phyloP scores from a whole-genome alignment of 2,797 vertebrate species.

The Eulemur rubriventer region DNA sequence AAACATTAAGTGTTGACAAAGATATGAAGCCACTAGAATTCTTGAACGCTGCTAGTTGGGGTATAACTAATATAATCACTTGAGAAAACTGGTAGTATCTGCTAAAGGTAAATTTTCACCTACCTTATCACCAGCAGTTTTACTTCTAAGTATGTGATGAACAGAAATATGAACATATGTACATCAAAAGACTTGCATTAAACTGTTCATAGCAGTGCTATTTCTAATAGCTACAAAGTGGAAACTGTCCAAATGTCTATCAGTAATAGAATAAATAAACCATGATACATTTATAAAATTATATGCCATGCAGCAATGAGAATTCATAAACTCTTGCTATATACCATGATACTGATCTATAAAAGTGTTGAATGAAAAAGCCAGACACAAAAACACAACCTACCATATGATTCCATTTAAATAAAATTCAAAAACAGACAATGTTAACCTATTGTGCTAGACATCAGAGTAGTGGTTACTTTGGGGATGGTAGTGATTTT shows the following conservation, averaged over 20 bases:
- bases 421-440: background rate
- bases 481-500: background rate
- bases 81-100: background rate
- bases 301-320: background rate
- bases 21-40: background rate
- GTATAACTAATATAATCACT: background rate
- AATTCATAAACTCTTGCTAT: background rate
- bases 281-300: too few species aligned
- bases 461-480: background rate
- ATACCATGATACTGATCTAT: background rate
- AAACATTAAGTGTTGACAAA: background rate
- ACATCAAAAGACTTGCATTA: background rate
- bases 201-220: background rate
- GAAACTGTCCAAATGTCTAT: background rate
- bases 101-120: background rate
- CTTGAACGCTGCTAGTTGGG: background rate
- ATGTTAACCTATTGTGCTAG: background rate
- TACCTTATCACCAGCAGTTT: background rate
- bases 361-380: background rate
- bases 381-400: background rate
- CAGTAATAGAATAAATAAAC: background rate
- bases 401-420: background rate
- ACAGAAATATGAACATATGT: background rate
- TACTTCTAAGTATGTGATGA: background rate
- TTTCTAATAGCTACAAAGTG: background rate